Percentiles rank a stretch among this genome's conserved stretches.
phyloP scores from a whole-genome alignment of 2,797 vertebrate genomes.

The Neosilurus hyrtlii region DNA sequence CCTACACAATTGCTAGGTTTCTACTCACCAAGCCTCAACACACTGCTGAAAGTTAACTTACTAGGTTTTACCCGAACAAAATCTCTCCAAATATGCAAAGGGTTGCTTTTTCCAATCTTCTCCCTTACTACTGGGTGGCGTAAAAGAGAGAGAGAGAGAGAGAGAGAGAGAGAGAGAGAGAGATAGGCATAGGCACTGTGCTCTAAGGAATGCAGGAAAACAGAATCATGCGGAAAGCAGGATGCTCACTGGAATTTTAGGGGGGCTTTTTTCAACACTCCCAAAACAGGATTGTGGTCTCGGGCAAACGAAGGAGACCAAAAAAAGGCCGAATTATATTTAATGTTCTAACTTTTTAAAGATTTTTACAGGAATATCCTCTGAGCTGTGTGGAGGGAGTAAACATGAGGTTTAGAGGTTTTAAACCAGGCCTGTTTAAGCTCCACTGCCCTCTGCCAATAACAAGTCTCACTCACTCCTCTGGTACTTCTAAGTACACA shows the following conservation, averaged over 20 bases:
- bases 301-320: not conserved
- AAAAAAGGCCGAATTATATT: constrained; percentile 36
- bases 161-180: constrained; percentile 15
- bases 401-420: not conserved
- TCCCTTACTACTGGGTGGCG: not conserved
- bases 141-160: constrained; percentile 18
- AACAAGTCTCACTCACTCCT: constrained; percentile 4
- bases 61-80: no score
- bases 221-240: constrained; percentile 57
- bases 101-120: not conserved
- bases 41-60: no score
- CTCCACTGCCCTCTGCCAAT: constrained; percentile 38
- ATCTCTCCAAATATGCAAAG: no score
- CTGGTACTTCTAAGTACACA: constrained; percentile 24
- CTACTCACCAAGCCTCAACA: no score
- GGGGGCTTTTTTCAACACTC: constrained; percentile 41
- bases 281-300: constrained; percentile 46
- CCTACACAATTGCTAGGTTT: no score
- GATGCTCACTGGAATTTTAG: constrained; percentile 53
- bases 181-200: constrained; percentile 26
- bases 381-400: not conserved
- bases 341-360: constrained; percentile 16
- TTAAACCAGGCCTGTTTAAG: constrained; percentile 40
- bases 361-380: constrained; percentile 34
- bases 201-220: constrained; percentile 61